These are phyloP conservation scores for Microtus obscurus DNA, from an alignment of 2,797 vertebrate species.

Conservation along the genomic window DNA sequence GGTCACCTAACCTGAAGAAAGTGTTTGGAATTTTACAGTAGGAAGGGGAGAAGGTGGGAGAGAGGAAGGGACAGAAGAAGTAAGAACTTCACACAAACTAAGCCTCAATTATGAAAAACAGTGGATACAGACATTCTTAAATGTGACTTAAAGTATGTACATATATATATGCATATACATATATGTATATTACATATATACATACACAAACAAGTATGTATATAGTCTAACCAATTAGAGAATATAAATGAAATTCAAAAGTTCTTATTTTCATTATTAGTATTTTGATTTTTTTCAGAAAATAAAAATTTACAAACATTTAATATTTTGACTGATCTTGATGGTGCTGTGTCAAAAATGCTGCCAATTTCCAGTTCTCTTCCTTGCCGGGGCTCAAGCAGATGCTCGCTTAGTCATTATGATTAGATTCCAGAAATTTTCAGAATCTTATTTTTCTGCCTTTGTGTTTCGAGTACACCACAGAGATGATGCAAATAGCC, in stretches of 20 bases:
- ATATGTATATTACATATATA: too few relatives aligned
- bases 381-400: background rate
- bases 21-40: background rate
- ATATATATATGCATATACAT: too few relatives aligned
- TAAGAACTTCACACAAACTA: background rate
- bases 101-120: background rate
- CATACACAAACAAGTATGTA: background rate
- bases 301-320: slow-evolving; percentile 18
- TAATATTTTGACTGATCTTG: background rate
- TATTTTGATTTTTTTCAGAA: background rate
- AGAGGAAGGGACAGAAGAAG: background rate
- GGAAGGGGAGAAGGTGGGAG: too few relatives aligned
- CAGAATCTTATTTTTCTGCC: background rate
- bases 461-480: slow-evolving; percentile 17
- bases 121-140: background rate
- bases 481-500: background rate
- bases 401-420: background rate
- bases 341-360: background rate
- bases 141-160: background rate
- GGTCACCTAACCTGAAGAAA: background rate
- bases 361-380: background rate
- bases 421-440: background rate
- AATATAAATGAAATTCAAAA: background rate
- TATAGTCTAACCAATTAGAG: background rate
- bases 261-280: background rate